Percentiles rank a stretch among this genome's conserved stretches.
Evolutionary conservation across 1,140 invertebrate species (phyloP).

Genomic region (Apocrypta bakeri): DNA sequence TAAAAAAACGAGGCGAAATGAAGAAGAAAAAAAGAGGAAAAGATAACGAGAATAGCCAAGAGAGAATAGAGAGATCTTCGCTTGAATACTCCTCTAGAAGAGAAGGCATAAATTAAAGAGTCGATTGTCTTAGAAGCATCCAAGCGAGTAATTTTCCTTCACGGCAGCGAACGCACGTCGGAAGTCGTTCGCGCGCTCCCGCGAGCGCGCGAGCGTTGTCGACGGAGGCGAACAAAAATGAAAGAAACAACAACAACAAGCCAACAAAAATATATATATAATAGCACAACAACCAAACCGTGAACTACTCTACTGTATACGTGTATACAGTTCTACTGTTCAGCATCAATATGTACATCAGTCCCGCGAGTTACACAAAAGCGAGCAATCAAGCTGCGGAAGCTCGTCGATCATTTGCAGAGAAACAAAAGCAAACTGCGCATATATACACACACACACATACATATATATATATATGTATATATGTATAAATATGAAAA

Average conservation of each 20-base stretch:
- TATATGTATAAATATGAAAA: not conserved
- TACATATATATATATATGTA: too few relatives aligned
- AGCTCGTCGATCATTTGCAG: slow-evolving; percentile 1
- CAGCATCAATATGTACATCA: slow-evolving; percentile 1
- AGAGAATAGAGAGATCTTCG: slow-evolving; percentile 33
- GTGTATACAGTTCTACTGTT: not conserved
- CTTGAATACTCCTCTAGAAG: slow-evolving; percentile 30
- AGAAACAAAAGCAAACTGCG: not conserved
- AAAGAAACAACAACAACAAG: not conserved
- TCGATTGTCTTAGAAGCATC: slow-evolving; percentile 43
- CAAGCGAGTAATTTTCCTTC: slow-evolving; percentile 33
- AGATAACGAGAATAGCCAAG: slow-evolving; percentile 15
- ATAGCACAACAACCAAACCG: not conserved
- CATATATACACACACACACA: too few relatives aligned
- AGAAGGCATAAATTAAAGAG: slow-evolving; percentile 37
- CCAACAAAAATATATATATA: not conserved
- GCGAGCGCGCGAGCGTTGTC: too few relatives aligned
- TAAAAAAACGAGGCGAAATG: not conserved
- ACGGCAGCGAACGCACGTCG: slow-evolving; percentile 7
- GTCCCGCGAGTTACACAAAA: not conserved
- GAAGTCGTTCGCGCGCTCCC: not conserved
- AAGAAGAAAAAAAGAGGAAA: slow-evolving; percentile 21
- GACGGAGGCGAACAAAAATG: not conserved
- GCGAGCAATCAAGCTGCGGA: not conserved
- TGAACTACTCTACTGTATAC: not conserved